Evolutionary conservation across 2,888 invertebrate species (phyloP), one percentile per base, ranked within the genome.

Genomic region (Catonia carolina): DNA sequence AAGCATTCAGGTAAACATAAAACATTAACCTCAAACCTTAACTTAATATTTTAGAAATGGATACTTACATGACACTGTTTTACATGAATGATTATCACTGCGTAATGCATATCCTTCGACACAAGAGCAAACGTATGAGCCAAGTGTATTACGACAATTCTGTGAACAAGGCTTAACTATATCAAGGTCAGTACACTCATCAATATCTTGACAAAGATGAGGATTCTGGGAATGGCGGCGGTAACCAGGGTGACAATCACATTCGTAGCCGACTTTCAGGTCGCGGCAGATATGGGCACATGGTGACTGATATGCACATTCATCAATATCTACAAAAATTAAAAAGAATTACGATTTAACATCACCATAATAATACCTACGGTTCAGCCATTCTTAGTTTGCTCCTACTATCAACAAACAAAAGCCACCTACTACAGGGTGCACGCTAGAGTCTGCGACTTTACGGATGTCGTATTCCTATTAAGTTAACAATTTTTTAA

Each of bases 81-180:
- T 79, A 73, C 89, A 89, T 50, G 80, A 79, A 64, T 76, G 75
- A 45, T 78, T 78, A 69, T 86, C 83, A 1, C 71, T 67, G 67
- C 77, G 74, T 14, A 88, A 73, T 8, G 74, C 71, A 70, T 86
- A 91, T 0, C 86, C 86, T 17, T 78, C 73, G 1, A 77, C 78
- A 72, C 94, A 94, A 33, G 80, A 76, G 68, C 94, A 94, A 59
- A 78, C 79, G 73, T 81, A 93, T 18, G 85, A 84, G n/a, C 92
- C 92, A 14, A 78, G 68, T 0, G 84, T 85, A 70, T 93, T 93
- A 35, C 80, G 75, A 73, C 91, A 93, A 60, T 74, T 74, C 69
- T 93, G 92, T 55, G 85, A 85, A 72, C 93, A 93, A 1, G 88
- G 88, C 65, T 78, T 74, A 64, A 79, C 78, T 66, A 82, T 79